These are phyloP conservation scores for Poeciliopsis prolifica DNA, from an alignment of 2,113 vertebrate genomes.

Conservation along the genomic window DNA sequence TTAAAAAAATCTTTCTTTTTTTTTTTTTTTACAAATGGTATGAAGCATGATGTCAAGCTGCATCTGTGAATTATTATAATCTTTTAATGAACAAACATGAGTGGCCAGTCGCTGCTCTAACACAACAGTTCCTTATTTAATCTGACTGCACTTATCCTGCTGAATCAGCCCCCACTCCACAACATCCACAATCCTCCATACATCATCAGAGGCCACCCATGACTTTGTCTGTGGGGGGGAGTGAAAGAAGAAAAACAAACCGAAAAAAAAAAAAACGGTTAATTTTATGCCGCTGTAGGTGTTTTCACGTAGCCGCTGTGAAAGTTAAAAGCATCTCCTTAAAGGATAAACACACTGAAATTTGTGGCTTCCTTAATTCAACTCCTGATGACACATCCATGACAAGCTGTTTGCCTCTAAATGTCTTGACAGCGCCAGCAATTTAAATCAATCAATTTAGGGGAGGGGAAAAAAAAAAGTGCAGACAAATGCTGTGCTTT, in stretches of 20 bases:
- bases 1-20: too few species aligned
- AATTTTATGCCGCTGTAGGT: background rate
- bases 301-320: background rate
- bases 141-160: background rate
- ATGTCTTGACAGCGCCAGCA: background rate
- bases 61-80: too few species aligned
- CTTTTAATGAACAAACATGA: background rate
- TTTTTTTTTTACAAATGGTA: too few species aligned
- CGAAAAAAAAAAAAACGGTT: background rate
- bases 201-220: background rate
- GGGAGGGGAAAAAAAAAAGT: background rate
- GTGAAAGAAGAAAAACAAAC: background rate
- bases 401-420: background rate
- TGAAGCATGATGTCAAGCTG: too few species aligned
- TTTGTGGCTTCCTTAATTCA: slow-evolving; percentile 5
- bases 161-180: background rate
- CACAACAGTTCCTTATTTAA: background rate
- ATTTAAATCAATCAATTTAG: background rate
- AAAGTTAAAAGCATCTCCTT: background rate
- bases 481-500: background rate
- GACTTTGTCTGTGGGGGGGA: background rate
- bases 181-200: background rate
- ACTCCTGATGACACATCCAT: background rate
- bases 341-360: background rate
- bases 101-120: background rate